Evolutionary conservation across 2,113 vertebrate genomes (phyloP).

Genomic region (Leptobrachium leishanense): DNA sequence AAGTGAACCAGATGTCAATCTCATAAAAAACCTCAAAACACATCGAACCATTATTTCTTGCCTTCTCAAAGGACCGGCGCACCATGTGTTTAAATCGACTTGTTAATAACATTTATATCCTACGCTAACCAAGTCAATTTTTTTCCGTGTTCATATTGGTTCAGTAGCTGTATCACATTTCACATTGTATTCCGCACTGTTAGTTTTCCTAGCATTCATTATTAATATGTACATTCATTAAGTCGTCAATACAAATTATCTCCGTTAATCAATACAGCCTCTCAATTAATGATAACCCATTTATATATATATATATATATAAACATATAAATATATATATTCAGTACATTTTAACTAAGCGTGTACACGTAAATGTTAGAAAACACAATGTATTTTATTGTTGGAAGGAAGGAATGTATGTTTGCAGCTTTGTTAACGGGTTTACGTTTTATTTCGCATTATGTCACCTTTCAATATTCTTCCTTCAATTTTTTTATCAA

Average conservation of each 20-base stretch:
- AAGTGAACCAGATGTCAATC: too few species aligned
- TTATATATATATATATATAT: neutral
- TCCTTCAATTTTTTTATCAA: too few species aligned
- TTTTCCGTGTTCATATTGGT: neutral
- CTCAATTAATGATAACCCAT: neutral
- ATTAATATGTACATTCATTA: neutral
- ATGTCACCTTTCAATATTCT: too few species aligned
- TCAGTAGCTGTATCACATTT: neutral
- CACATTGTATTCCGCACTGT: neutral
- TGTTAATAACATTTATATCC: neutral
- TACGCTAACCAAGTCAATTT: neutral
- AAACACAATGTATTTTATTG: too few species aligned
- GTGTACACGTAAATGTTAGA: too few species aligned
- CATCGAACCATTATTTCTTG: neutral
- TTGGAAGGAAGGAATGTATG: too few species aligned
- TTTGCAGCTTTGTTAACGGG: too few species aligned
- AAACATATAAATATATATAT: too few species aligned
- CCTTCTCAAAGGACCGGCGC: neutral
- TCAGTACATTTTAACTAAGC: too few species aligned
- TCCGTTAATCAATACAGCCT: neutral
- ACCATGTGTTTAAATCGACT: neutral
- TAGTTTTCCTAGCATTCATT: neutral
- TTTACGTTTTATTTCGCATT: too few species aligned
- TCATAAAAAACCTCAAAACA: too few species aligned
- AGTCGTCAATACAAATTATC: neutral